These are phyloP conservation scores for Leguminivora glycinivorella DNA, from an alignment of 1,140 invertebrate species.

Conservation along the genomic window DNA sequence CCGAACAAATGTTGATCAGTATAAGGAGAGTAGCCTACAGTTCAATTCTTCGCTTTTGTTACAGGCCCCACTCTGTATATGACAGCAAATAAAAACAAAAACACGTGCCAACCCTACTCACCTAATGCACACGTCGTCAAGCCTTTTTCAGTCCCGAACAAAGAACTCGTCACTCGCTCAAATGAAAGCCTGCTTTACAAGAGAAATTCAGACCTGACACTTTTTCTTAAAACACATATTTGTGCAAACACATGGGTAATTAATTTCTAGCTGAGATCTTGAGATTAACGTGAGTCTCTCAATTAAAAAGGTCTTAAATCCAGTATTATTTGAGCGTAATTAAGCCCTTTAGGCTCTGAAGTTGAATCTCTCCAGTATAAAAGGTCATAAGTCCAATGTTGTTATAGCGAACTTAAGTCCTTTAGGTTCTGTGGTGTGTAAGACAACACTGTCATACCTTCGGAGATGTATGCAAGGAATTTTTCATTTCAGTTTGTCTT, in stretches of 20 bases:
- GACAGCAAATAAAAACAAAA: no score
- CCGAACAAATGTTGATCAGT: no score
- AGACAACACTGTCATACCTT: not conserved
- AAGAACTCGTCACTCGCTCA: constrained; percentile 5
- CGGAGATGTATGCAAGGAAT: not conserved
- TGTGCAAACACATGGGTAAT: not conserved
- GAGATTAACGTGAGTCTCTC: not conserved
- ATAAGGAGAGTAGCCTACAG: no score
- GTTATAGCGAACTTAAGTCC: not conserved
- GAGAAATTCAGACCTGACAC: not conserved
- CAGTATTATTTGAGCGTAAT: no score
- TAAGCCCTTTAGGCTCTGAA: no score
- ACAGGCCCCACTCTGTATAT: no score
- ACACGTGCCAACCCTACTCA: constrained; percentile 9
- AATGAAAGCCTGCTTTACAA: not conserved
- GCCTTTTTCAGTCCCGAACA: constrained; percentile 4
- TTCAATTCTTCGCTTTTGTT: no score
- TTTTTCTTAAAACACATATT: not conserved
- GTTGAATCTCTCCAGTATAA: no score
- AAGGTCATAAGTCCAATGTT: not conserved
- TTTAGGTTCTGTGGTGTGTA: not conserved
- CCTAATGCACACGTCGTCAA: not conserved
- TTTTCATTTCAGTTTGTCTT: not conserved
- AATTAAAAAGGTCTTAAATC: no score
- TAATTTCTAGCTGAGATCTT: not conserved